Percentiles rank a stretch among this genome's conserved stretches.
Evolutionary conservation across 2,888 invertebrate species (phyloP).

Genomic region (Automeris io): DNA sequence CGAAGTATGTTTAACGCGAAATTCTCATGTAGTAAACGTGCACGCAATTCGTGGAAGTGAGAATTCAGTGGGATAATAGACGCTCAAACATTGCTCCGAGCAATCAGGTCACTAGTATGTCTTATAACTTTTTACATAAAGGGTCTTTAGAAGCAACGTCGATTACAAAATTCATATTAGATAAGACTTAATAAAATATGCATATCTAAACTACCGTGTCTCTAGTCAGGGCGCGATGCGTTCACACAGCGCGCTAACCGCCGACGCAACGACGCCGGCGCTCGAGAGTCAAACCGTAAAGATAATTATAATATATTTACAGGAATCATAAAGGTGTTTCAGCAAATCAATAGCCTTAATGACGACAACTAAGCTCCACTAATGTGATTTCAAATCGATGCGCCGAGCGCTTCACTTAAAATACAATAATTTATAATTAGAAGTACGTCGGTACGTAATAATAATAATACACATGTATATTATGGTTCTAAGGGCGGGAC

Average conservation of each 20-base stretch:
- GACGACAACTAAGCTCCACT: slow-evolving; percentile 73
- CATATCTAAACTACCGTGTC: slow-evolving; percentile 69
- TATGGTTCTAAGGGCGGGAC: slow-evolving; percentile 33
- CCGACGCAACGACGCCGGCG: slow-evolving; percentile 33
- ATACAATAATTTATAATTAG: slow-evolving; percentile 69
- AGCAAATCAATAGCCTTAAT: slow-evolving; percentile 72
- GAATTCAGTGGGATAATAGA: slow-evolving; percentile 70
- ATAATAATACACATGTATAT: slow-evolving; percentile 42
- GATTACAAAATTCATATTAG: slow-evolving; percentile 75
- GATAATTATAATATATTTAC: slow-evolving; percentile 74
- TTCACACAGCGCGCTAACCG: slow-evolving; percentile 13
- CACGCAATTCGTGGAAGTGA: slow-evolving; percentile 71
- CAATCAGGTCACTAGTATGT: slow-evolving; percentile 77
- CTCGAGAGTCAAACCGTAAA: slow-evolving; percentile 66
- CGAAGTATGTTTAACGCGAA: slow-evolving; percentile 59
- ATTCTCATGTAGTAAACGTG: slow-evolving; percentile 66
- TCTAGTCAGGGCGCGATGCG: slow-evolving; percentile 33
- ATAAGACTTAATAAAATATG: slow-evolving; percentile 76
- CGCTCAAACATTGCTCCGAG: slow-evolving; percentile 67
- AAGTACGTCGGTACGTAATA: slow-evolving; percentile 42
- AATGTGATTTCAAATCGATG: slow-evolving; percentile 70
- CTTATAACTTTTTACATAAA: slow-evolving; percentile 73
- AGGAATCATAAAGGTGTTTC: slow-evolving; percentile 71
- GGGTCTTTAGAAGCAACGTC: slow-evolving; percentile 75
- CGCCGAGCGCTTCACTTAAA: slow-evolving; percentile 65